Conservation (phyloP, 1,140 invertebrate species). For the Calliopsis andreniformis region DNA sequence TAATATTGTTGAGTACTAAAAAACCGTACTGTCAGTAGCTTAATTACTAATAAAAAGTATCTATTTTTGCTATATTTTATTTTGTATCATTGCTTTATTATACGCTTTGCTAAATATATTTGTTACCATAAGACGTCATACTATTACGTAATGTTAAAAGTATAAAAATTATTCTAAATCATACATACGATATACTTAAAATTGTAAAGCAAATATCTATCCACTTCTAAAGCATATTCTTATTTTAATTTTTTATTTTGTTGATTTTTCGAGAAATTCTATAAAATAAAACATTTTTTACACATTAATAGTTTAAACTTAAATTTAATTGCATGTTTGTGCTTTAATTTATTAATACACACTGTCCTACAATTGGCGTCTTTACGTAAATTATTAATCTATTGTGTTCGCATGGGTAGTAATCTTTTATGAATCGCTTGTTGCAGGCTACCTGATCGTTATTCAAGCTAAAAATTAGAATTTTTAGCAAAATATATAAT, state of each 20-base stretch:
- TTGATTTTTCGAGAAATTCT: neutral
- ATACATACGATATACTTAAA: neutral
- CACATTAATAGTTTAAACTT: conserved; percentile 5
- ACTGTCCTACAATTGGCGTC: conserved; percentile 22
- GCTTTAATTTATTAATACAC: conserved; percentile 51
- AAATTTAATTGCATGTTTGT: conserved; percentile 54
- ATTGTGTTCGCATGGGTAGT: conserved; percentile 73
- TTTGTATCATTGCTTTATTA: conserved; percentile 45
- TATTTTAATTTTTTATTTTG: neutral
- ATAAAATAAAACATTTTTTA: neutral
- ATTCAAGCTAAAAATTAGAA: conserved; percentile 67
- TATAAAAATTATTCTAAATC: neutral
- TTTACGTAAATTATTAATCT: conserved; percentile 28
- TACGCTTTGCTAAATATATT: conserved; percentile 25
- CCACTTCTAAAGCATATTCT: conserved; percentile 6
- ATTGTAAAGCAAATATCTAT: conserved; percentile 1
- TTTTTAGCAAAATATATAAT: conserved; percentile 66
- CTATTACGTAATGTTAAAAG: neutral
- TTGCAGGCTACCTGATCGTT: conserved; percentile 73
- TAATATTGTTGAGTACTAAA: conserved; percentile 35
- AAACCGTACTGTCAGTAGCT: conserved; percentile 19
- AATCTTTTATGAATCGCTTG: conserved; percentile 73
- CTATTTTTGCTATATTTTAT: conserved; percentile 29
- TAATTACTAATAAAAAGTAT: conserved; percentile 36
- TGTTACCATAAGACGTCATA: conserved; percentile 1